Evolutionary conservation across 2,113 vertebrate genomes (phyloP).

Genomic region (Phainopepla nitens): DNA sequence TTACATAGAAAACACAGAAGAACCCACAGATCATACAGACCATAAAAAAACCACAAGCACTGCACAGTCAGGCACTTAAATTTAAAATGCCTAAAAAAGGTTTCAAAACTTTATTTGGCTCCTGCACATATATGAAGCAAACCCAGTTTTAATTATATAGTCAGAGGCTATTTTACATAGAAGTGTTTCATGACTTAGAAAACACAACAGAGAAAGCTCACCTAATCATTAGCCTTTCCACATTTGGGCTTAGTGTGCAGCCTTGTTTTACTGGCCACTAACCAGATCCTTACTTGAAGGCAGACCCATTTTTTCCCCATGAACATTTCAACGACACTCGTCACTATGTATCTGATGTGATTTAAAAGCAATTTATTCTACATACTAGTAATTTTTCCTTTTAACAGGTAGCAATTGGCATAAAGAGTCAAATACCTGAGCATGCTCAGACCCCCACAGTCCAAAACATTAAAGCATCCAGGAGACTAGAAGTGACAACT

Average conservation of each 20-base stretch:
- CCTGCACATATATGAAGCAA: neutral
- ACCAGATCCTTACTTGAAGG: neutral
- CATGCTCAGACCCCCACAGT: neutral
- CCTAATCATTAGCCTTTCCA: neutral
- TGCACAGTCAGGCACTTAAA: neutral
- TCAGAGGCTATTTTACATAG: neutral
- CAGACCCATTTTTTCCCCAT: neutral
- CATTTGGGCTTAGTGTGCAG: neutral
- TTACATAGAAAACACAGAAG: neutral
- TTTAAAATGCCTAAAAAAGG: neutral
- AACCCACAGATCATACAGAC: neutral
- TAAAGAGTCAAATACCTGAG: neutral
- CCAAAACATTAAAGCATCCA: neutral
- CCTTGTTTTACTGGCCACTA: neutral
- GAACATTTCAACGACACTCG: neutral
- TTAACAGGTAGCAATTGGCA: neutral
- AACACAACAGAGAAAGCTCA: neutral
- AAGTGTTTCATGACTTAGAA: neutral
- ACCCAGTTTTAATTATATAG: neutral
- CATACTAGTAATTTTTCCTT: neutral
- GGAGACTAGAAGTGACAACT: neutral
- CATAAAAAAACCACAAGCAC: neutral
- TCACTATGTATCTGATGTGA: neutral
- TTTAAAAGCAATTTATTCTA: neutral
- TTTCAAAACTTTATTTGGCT: neutral